These are phyloP conservation scores for Fundulus diaphanus DNA, from an alignment of 2,797 vertebrate genomes.

Conservation along the genomic window DNA sequence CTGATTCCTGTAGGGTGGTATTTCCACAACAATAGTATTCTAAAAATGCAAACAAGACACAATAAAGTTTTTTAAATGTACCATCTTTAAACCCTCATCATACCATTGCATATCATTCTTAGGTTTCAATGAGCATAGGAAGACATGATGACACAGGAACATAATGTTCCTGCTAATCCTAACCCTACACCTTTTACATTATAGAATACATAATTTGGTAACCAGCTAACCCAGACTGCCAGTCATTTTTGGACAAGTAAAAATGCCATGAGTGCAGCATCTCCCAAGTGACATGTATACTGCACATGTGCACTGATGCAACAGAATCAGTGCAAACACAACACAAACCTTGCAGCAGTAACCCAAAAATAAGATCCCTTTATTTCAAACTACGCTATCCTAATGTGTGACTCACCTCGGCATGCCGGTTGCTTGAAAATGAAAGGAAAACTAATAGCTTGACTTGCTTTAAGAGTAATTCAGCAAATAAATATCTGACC, in stretches of 20 bases:
- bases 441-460: not conserved
- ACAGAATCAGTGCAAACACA: not conserved
- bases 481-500: not conserved
- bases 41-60: conserved; percentile 61
- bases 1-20: conserved; percentile 95
- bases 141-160: not conserved
- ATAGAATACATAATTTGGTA: not conserved
- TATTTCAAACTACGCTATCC: not conserved
- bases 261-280: too few species aligned
- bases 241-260: too few species aligned
- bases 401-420: not conserved
- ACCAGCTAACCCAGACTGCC: not conserved
- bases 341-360: not conserved
- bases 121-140: not conserved
- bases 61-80: not conserved
- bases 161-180: not conserved
- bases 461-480: not conserved
- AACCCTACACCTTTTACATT: too few species aligned
- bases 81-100: not conserved
- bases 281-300: too few species aligned
- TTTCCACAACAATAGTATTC: conserved; percentile 90
- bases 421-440: not conserved
- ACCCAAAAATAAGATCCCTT: not conserved
- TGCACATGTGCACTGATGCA: not conserved
- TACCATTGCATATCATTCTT: not conserved